Evolutionary conservation across 2,797 vertebrate species (phyloP).

Genomic region (Rhinoraja longicauda): DNA sequence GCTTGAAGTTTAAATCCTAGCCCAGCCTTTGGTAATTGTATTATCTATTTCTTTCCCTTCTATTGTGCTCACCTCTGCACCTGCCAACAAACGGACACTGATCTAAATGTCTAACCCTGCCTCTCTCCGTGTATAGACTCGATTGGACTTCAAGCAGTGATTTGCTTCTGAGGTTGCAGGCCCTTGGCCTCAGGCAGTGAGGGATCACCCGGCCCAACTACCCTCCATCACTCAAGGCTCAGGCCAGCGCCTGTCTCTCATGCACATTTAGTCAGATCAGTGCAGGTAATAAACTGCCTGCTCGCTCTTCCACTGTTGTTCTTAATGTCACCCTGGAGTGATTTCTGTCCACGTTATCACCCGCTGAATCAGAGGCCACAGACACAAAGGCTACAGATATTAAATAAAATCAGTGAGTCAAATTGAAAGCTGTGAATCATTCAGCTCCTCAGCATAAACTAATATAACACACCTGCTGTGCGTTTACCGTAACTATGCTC

Average conservation of each 20-base stretch:
- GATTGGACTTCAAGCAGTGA: background rate
- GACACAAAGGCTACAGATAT: background rate
- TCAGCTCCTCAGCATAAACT: background rate
- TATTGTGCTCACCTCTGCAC: background rate
- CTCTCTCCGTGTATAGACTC: background rate
- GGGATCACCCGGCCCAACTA: background rate
- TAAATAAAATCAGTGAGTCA: background rate
- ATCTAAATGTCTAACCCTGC: background rate
- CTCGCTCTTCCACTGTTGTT: background rate
- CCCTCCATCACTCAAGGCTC: background rate
- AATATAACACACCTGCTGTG: background rate
- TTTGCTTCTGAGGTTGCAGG: background rate
- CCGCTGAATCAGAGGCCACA: background rate
- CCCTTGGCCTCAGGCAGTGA: background rate
- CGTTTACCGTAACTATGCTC: background rate
- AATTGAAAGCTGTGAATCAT: constrained; percentile 4
- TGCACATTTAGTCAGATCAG: background rate
- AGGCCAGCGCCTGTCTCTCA: background rate
- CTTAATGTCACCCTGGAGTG: background rate
- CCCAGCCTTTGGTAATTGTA: background rate
- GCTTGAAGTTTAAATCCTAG: background rate
- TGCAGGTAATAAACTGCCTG: background rate
- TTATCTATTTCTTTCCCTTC: no score
- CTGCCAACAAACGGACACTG: background rate
- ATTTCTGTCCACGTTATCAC: background rate